phyloP scores from a whole-genome alignment of 2,113 vertebrate genomes.

The Amphilophus citrinellus region DNA sequence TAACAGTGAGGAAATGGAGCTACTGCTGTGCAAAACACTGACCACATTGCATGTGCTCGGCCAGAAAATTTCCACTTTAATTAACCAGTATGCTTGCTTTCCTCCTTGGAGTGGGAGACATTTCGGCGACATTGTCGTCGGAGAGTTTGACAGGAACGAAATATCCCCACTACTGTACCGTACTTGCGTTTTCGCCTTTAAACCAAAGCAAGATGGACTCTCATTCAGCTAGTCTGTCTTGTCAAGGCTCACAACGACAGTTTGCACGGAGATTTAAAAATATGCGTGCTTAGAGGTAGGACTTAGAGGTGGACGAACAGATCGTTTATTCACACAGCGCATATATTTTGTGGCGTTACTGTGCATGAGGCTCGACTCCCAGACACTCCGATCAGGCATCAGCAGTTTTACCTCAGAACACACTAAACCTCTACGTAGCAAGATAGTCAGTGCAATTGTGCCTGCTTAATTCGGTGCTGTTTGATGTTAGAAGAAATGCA shows the following conservation, averaged over 20 bases:
- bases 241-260: constrained; percentile 92
- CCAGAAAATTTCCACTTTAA: constrained; percentile 74
- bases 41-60: constrained; percentile 49
- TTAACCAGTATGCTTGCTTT: constrained; percentile 62
- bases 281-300: constrained; percentile 77
- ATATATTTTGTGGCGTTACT: constrained; percentile 17
- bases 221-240: constrained; percentile 87
- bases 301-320: background rate
- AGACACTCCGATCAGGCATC: constrained; percentile 62
- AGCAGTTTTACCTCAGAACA: constrained; percentile 78
- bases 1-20: constrained; percentile 74
- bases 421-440: constrained; percentile 50
- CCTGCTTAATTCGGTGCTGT: constrained; percentile 20
- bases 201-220: constrained; percentile 97
- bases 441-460: constrained; percentile 16
- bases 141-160: constrained; percentile 87
- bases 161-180: constrained; percentile 75
- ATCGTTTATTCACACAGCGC: constrained; percentile 8
- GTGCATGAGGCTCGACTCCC: constrained; percentile 16
- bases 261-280: constrained; percentile 90
- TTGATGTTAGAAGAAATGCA: constrained; percentile 22
- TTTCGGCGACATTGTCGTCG: constrained; percentile 74
- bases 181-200: constrained; percentile 83
- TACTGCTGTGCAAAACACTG: constrained; percentile 55
- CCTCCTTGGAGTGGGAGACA: constrained; percentile 32